These are phyloP conservation scores for Zygothrica quintamaculata DNA, from an alignment of 2,888 invertebrate genomes.

Conservation along the genomic window DNA sequence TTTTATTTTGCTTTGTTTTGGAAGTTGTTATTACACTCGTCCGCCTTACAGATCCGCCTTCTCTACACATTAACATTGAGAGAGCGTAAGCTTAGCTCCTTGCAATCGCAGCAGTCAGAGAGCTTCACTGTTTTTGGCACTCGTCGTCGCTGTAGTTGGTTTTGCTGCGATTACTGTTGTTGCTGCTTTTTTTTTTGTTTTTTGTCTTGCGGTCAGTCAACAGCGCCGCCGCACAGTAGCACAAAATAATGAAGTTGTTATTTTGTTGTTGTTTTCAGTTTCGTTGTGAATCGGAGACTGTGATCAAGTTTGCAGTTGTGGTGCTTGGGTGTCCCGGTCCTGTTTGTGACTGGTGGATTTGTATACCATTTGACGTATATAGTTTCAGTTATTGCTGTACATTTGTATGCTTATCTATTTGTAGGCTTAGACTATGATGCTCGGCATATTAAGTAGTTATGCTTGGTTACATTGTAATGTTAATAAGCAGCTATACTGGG, in stretches of 20 bases:
- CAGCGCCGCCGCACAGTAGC: constrained; percentile 63
- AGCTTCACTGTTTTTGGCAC: constrained; percentile 66
- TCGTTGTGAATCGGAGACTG: constrained; percentile 44
- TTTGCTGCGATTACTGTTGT: constrained; percentile 33
- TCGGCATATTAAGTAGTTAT: constrained; percentile 16
- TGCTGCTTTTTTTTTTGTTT: constrained; percentile 29
- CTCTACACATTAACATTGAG: constrained; percentile 27
- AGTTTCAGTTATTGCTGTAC: constrained; percentile 21
- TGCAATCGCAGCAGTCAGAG: constrained; percentile 31
- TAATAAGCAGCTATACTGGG: constrained; percentile 22
- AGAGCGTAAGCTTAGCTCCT: constrained; percentile 11
- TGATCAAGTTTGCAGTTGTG: constrained; percentile 42
- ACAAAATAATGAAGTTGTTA: constrained; percentile 76
- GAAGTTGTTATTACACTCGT: constrained; percentile 18
- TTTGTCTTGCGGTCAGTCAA: constrained; percentile 63
- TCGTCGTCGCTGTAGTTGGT: constrained; percentile 39
- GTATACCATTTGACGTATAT: constrained; percentile 35
- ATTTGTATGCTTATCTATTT: constrained; percentile 37
- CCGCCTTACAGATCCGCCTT: background rate
- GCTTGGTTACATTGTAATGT: constrained; percentile 22
- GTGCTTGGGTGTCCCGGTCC: constrained; percentile 35
- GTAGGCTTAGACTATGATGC: constrained; percentile 13
- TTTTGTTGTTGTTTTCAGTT: constrained; percentile 67
- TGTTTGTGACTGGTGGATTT: constrained; percentile 43
- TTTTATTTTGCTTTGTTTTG: no score